Conservation (phyloP, 92 coral and sea anemone species). For the Epizoanthus scotinus region DNA sequence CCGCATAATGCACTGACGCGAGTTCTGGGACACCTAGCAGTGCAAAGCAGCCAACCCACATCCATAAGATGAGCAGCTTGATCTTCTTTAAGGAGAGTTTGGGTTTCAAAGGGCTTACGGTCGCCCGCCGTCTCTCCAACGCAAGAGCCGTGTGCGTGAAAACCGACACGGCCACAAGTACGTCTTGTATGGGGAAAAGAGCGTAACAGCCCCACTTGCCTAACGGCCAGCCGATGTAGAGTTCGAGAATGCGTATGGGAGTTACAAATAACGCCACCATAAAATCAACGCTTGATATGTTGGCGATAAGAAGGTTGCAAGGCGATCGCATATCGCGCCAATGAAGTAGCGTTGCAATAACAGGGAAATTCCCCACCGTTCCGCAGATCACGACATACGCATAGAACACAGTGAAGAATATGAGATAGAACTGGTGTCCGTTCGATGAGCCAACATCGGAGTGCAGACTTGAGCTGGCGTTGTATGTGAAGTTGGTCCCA, state of each 20-base stretch:
- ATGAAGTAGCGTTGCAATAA: slow-evolving; percentile 55
- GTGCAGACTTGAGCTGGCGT: not conserved
- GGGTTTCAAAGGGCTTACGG: slow-evolving; percentile 69
- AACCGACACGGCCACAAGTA: slow-evolving; percentile 70
- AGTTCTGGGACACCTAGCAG: slow-evolving; percentile 64
- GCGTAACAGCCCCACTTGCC: slow-evolving; percentile 61
- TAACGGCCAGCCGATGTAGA: slow-evolving; percentile 73
- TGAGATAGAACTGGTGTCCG: not conserved
- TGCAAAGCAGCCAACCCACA: slow-evolving; percentile 68
- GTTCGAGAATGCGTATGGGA: slow-evolving; percentile 66
- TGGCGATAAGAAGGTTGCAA: slow-evolving; percentile 63
- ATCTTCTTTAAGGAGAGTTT: slow-evolving; percentile 49
- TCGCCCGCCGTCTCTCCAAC: slow-evolving; percentile 69
- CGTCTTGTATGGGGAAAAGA: slow-evolving; percentile 63
- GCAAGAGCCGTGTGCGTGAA: slow-evolving; percentile 74
- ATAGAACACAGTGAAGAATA: slow-evolving; percentile 46
- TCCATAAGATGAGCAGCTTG: slow-evolving; percentile 43
- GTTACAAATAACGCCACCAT: slow-evolving; percentile 67
- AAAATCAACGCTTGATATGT: slow-evolving; percentile 71
- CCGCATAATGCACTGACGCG: slow-evolving; percentile 34
- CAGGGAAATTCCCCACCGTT: slow-evolving; percentile 63
- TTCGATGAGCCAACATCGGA: not conserved
- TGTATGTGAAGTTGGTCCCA: not conserved
- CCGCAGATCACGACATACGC: slow-evolving; percentile 63
- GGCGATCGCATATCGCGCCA: slow-evolving; percentile 66